These are phyloP conservation scores for Brachymystax lenok DNA, from an alignment of 2,797 vertebrate species.

Conservation along the genomic window DNA sequence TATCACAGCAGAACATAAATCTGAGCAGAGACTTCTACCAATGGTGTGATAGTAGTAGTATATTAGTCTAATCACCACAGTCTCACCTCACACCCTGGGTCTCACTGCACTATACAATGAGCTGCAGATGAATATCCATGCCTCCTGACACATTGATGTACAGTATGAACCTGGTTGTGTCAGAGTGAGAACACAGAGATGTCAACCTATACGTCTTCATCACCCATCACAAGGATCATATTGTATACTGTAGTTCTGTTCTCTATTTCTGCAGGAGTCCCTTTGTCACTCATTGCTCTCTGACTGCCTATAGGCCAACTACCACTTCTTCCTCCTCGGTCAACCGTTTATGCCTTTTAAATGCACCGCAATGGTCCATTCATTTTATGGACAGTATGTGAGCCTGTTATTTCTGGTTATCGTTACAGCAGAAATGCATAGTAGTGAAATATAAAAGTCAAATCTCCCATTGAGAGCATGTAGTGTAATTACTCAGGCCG, in stretches of 20 bases:
- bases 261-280: conserved; percentile 22
- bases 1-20: neutral
- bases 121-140: conserved; percentile 18
- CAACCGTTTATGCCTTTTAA: neutral
- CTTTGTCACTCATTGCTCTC: conserved; percentile 21
- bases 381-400: neutral
- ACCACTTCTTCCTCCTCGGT: neutral
- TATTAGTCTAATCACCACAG: conserved; percentile 9
- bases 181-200: conserved; percentile 1
- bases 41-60: neutral
- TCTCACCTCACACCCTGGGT: neutral
- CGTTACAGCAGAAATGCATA: neutral
- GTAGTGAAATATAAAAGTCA: neutral
- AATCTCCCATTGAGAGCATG: neutral
- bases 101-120: neutral
- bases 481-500: conserved; percentile 9
- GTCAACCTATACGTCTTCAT: conserved; percentile 18
- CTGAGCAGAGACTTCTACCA: neutral
- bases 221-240: neutral
- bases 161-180: conserved; percentile 15
- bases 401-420: neutral
- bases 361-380: neutral
- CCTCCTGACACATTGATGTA: conserved; percentile 1
- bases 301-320: neutral
- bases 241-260: conserved; percentile 11